Conservation (phyloP, 2,888 invertebrate genomes). For the Leptinotarsa juncta region DNA sequence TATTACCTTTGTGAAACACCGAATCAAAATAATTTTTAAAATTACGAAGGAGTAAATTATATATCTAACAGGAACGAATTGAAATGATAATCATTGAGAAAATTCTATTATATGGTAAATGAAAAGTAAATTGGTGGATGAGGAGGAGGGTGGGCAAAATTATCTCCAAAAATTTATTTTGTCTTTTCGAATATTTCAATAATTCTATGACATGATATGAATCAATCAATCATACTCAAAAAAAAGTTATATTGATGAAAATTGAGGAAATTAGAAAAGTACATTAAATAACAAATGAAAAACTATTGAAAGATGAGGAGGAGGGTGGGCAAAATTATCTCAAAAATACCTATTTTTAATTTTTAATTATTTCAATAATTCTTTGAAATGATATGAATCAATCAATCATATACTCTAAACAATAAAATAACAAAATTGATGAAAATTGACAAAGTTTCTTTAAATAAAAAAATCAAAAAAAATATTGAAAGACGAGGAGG, state of each 20-base stretch:
- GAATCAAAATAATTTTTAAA: no score
- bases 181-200: no score
- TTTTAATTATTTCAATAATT: no score
- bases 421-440: neutral
- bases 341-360: neutral
- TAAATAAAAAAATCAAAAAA: neutral
- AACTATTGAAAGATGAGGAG: neutral
- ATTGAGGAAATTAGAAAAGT: neutral
- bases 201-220: no score
- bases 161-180: neutral
- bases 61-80: no score
- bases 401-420: neutral
- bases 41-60: no score
- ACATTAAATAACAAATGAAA: neutral
- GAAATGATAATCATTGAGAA: neutral
- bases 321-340: neutral
- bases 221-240: no score
- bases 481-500: neutral
- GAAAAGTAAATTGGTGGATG: neutral
- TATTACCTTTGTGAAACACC: no score
- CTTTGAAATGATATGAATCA: neutral
- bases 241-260: neutral
- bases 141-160: constrained; percentile 5
- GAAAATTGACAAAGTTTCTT: neutral
- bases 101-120: neutral